Percentiles rank a stretch among this genome's conserved stretches.
Conservation (phyloP, 2,888 invertebrate species). For the Ormyrus nitidulus region DNA sequence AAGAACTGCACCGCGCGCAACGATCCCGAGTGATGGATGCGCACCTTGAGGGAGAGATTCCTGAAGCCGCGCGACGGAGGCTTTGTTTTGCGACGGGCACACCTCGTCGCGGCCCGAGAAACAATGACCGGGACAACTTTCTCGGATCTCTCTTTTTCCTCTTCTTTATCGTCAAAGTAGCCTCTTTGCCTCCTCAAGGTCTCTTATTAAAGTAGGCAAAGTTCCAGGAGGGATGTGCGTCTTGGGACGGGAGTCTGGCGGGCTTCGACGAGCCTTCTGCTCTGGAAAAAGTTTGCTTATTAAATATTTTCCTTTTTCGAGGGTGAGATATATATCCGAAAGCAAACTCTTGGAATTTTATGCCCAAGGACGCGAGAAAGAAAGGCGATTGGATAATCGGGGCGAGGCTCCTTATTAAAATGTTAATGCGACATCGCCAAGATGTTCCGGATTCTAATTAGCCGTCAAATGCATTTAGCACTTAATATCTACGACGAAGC, state of each 20-base stretch:
- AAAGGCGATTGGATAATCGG: conserved; percentile 10
- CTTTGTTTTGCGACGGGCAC: conserved; percentile 6
- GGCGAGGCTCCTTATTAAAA: background rate
- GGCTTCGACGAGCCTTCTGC: background rate
- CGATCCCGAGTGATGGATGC: background rate
- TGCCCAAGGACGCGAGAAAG: background rate
- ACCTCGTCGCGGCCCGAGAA: background rate
- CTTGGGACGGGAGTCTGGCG: no score
- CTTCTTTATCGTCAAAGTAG: background rate
- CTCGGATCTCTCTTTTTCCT: background rate
- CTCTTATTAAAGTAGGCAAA: conserved; percentile 27
- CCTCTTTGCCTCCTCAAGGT: background rate
- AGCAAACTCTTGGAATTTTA: conserved; percentile 18
- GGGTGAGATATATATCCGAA: background rate
- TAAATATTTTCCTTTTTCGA: conserved; percentile 41
- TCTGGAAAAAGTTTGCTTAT: conserved; percentile 40
- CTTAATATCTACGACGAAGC: background rate
- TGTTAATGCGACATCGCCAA: background rate
- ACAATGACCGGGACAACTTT: conserved; percentile 3
- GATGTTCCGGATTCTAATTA: conserved; percentile 14
- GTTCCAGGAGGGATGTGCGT: background rate
- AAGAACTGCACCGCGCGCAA: no score
- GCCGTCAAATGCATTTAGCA: background rate
- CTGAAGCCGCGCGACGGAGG: background rate
- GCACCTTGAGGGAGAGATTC: background rate